Conservation (phyloP, 2,113 vertebrate genomes). For the Petromus typicus region DNA sequence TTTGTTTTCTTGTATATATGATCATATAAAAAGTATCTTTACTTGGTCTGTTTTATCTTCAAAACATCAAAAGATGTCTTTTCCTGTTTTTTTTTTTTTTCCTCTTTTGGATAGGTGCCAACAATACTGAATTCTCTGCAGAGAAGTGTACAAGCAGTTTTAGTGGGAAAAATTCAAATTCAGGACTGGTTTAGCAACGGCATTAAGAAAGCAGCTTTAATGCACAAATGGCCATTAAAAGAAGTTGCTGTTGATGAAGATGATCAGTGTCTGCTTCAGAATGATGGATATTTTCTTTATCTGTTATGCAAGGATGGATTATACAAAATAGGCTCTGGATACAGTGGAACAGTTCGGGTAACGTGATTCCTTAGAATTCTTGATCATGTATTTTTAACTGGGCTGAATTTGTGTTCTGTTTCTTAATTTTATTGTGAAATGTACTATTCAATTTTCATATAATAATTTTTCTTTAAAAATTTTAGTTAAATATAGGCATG, state of each 20-base stretch:
- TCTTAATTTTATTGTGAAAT: conserved; percentile 53
- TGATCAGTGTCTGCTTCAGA: conserved; percentile 97
- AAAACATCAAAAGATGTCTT: neutral
- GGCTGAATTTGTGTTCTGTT: conserved; percentile 1
- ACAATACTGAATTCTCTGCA: conserved; percentile 97
- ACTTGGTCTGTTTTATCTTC: conserved; percentile 31
- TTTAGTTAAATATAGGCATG: neutral
- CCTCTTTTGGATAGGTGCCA: conserved; percentile 91
- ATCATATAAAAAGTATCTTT: conserved; percentile 21
- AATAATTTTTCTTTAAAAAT: conserved; percentile 37
- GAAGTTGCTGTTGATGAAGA: conserved; percentile 97
- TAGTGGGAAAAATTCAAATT: conserved; percentile 99
- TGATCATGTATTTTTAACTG: neutral
- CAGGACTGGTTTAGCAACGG: conserved; percentile 99
- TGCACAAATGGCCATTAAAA: conserved; percentile 98
- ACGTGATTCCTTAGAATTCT: conserved; percentile 70
- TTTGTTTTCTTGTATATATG: conserved; percentile 10
- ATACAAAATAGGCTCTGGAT: conserved; percentile 99
- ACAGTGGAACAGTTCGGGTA: conserved; percentile 99
- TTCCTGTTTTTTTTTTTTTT: conserved; percentile 44
- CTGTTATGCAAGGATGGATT: conserved; percentile 98
- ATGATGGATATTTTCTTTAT: conserved; percentile 98
- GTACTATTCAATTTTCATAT: conserved; percentile 30
- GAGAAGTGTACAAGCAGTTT: conserved; percentile 97
- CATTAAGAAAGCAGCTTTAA: conserved; percentile 97